phyloP scores from a whole-genome alignment of 2,888 invertebrate genomes.

The Mythimna lalbum region DNA sequence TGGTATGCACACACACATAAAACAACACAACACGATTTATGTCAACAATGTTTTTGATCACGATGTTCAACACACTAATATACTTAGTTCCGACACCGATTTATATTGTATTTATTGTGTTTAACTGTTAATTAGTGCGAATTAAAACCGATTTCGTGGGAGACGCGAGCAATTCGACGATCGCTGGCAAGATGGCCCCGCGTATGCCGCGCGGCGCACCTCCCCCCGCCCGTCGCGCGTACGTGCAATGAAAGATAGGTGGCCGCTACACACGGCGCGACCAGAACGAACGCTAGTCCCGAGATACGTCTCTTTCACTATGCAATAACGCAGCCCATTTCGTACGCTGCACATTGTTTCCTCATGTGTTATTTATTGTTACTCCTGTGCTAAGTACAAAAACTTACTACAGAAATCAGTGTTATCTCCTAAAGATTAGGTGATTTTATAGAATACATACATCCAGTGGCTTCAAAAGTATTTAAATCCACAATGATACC shows the following conservation, averaged over 20 bases:
- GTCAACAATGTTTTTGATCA: slow-evolving; percentile 78
- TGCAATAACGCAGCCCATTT: neutral
- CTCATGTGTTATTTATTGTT: too few species aligned
- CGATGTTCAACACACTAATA: slow-evolving; percentile 70
- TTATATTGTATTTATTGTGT: slow-evolving; percentile 77
- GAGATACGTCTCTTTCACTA: slow-evolving; percentile 69
- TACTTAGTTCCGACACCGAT: slow-evolving; percentile 72
- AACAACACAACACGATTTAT: slow-evolving; percentile 83
- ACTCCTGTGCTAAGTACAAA: too few species aligned
- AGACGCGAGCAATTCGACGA: slow-evolving; percentile 89
- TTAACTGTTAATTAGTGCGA: slow-evolving; percentile 87
- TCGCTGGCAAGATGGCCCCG: slow-evolving; percentile 90
- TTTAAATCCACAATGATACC: too few species aligned
- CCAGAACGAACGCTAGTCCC: slow-evolving; percentile 73
- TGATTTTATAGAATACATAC: neutral
- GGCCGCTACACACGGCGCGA: slow-evolving; percentile 78
- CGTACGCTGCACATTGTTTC: neutral
- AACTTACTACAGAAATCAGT: neutral
- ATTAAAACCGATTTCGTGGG: slow-evolving; percentile 85
- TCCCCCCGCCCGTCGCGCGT: slow-evolving; percentile 86
- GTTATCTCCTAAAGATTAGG: neutral
- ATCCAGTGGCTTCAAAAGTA: too few species aligned
- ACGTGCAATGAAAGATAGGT: slow-evolving; percentile 91
- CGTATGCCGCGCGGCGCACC: slow-evolving; percentile 83
- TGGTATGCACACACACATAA: slow-evolving; percentile 87